Evolutionary conservation across 2,113 vertebrate species (phyloP).

Genomic region (Protobothrops flavoviridis): DNA sequence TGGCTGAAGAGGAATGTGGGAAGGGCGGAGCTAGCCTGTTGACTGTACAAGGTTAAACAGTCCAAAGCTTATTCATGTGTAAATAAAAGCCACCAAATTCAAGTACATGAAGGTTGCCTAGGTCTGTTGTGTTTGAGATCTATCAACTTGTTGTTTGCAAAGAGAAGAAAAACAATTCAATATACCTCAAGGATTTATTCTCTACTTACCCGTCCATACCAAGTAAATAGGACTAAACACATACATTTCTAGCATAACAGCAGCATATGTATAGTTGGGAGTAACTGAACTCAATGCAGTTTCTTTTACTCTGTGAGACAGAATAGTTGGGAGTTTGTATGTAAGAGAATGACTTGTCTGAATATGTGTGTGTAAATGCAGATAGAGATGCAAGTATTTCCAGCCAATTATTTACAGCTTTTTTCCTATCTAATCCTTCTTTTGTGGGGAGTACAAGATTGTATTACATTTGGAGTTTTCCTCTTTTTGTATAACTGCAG

Average conservation of each 20-base stretch:
- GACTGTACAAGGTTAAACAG: neutral
- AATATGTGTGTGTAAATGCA: neutral
- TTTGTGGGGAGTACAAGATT: neutral
- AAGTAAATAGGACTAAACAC: neutral
- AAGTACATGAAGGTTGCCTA: neutral
- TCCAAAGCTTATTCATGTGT: neutral
- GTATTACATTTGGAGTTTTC: neutral
- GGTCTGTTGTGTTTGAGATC: neutral
- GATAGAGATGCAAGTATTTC: neutral
- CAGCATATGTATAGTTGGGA: neutral
- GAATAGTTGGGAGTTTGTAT: neutral
- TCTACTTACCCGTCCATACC: neutral
- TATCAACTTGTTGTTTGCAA: neutral
- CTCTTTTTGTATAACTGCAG: neutral
- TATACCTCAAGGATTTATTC: neutral
- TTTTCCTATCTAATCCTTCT: neutral
- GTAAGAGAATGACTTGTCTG: neutral
- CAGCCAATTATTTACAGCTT: neutral
- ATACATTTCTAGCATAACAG: neutral
- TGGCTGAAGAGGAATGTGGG: neutral
- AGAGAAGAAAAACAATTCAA: neutral
- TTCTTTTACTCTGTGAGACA: neutral
- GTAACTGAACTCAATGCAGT: neutral
- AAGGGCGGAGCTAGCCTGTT: neutral
- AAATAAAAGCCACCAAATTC: neutral